Base-by-base conservation (phyloP, 2,113 vertebrate genomes). In the Paracanthobrama guichenoti region DNA sequence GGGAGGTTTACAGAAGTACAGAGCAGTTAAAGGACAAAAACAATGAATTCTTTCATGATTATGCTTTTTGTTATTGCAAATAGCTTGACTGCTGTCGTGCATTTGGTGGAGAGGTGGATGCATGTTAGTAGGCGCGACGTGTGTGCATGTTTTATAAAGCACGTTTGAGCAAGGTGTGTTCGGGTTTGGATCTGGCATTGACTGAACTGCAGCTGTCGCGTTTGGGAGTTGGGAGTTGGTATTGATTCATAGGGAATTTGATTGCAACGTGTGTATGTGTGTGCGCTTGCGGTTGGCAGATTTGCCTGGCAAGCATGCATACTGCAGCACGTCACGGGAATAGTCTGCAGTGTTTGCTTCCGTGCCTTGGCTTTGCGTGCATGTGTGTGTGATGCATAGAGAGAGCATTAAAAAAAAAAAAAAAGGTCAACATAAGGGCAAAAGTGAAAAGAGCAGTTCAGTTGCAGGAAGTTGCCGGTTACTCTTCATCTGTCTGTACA, bases 191-290 rank as follows among this genome's bases (percentile, higher is more conserved):
- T 73, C 78, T 86, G 55, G 86, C 91, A 92, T 92, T 84, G 92
- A 91, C 88, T 88, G 81, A 89, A 93, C 89, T 93, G 93, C 93
- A 88, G 92, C 83, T 90, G 88, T 78, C 26, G 71, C 44, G 64
- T 79, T 79, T 84, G 76, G 86, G 73, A 80, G 76, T 85, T 83
- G 79, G 81, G 62, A 85, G 81, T 83, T 67, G 75, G 57, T 91
- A 93, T 93, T 91, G 93, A 93, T 92, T 92, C 89, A 89, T 90
- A 89, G 89, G 81, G 87, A 39, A 87, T 84, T 89, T 90, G 91
- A 92, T 88, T 92, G 91, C 90, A 84, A 84, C 86, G 83, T 88
- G 90, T 81, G 86, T 89, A 86, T 79, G 78, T 88, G 87, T 86
- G 87, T 87, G 87, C 87, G 88, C 79, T 87, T 89, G 89, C 88